These are phyloP conservation scores for Seira ritae DNA, from an alignment of 2,888 invertebrate genomes.

Conservation along the genomic window DNA sequence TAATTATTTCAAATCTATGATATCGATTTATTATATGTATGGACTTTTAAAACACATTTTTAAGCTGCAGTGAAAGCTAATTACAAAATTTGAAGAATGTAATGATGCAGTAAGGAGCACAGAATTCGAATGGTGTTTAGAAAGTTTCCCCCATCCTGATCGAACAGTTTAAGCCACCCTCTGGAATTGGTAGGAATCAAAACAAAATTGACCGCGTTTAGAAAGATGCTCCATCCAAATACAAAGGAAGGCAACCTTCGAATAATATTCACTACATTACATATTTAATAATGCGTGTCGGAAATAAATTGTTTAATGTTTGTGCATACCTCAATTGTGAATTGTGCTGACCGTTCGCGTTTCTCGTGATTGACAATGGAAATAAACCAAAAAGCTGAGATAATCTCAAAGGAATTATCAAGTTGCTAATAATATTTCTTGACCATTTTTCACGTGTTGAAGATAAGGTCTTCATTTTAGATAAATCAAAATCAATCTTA, in stretches of 20 bases:
- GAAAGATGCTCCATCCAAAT: constrained; percentile 31
- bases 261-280: constrained; percentile 22
- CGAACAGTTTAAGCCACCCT: constrained; percentile 9
- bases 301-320: too few relatives aligned
- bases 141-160: constrained; percentile 14
- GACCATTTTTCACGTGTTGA: too few relatives aligned
- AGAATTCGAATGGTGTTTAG: constrained; percentile 23
- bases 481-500: too few relatives aligned
- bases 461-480: too few relatives aligned
- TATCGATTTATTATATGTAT: background rate
- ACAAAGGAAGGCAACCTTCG: constrained; percentile 33
- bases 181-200: constrained; percentile 11
- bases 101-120: background rate
- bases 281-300: constrained; percentile 22
- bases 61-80: too few relatives aligned
- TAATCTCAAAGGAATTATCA: constrained; percentile 37
- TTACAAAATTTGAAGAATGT: too few relatives aligned
- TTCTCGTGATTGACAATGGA: constrained; percentile 24
- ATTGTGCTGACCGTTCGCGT: too few relatives aligned
- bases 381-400: constrained; percentile 39
- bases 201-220: constrained; percentile 9
- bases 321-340: too few relatives aligned
- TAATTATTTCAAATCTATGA: background rate
- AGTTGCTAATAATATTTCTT: constrained; percentile 24
- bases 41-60: too few relatives aligned